Percentiles rank a stretch among this genome's conserved stretches.
Evolutionary conservation across 2,797 vertebrate species (phyloP).

Genomic region (Oreochromis grahami): DNA sequence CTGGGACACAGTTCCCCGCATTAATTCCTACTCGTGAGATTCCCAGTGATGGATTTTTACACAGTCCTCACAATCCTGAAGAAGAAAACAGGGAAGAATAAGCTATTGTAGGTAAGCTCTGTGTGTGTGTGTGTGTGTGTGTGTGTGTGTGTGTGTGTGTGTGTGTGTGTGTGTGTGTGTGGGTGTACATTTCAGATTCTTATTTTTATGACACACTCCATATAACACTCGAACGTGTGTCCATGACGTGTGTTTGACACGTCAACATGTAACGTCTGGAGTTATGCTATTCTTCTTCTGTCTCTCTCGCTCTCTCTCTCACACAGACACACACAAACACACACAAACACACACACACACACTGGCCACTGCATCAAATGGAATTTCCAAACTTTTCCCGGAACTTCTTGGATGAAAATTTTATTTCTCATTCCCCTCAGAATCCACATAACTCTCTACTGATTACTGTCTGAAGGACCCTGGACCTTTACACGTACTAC

Average conservation of each 20-base stretch:
- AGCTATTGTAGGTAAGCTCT: neutral
- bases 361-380: slow-evolving; percentile 59
- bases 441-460: slow-evolving; percentile 46
- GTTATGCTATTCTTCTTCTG: slow-evolving; percentile 40
- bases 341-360: neutral
- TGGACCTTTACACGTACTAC: neutral
- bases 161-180: neutral
- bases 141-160: neutral
- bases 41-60: slow-evolving; percentile 20
- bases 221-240: neutral
- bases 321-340: neutral
- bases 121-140: neutral
- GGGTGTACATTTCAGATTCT: neutral
- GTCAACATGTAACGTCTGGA: slow-evolving; percentile 47
- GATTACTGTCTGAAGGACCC: slow-evolving; percentile 28
- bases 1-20: slow-evolving; percentile 22
- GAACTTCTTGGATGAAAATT: slow-evolving; percentile 72
- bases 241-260: slow-evolving; percentile 59
- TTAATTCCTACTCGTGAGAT: neutral
- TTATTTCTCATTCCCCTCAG: slow-evolving; percentile 53
- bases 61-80: neutral
- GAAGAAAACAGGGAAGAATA: neutral
- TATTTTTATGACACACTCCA: neutral
- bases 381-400: slow-evolving; percentile 74
- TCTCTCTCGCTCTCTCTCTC: neutral